Base-by-base conservation (phyloP, 1,140 invertebrate genomes). In the Neodiprion fabricii region DNA sequence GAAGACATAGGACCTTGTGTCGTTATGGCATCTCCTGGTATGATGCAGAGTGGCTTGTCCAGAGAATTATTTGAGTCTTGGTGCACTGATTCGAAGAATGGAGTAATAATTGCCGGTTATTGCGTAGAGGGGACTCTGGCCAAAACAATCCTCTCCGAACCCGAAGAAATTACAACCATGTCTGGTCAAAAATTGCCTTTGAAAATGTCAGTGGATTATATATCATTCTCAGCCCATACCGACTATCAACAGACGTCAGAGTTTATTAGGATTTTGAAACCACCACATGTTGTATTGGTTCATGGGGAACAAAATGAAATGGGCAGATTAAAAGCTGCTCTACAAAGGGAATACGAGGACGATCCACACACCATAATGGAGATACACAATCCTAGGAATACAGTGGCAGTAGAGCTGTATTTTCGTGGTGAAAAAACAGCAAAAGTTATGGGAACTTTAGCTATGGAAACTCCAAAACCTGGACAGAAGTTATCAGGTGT, bases 221-320 rank as follows among this genome's bases (percentile, higher is more conserved):
- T 99, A 80, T 99, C 97, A 0, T 99, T 99, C 88, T 99, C 98
- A 0, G 99, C 99, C 1, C 99, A 99, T 84, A 99, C 98, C 0
- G 99, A 99, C 88, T 99, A 99, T 87, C 95, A 98, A 84, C 98
- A 99, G 89, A 99, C 98, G 0, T 97, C 96, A 28, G 98, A 99
- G 89, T 99, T 99, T 83, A 96, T 99, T 75, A 91, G 97, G 48
- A 93, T 95, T 53, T 88, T 99, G 14, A 97, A 97, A 84, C 98
- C 99, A 17, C 94, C 96, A 0, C 97, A 99, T 89, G 96, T 99
- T 69, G 96, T 99, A 12, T 89, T 99, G 23, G 98, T 99, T 0
- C 98, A 99, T 86, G 98, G 98, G 1, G 99, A 99, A 87, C 96
- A 97, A 84, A 99, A 99, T 87, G 98, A 99, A 89, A 99, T 99